Evolutionary conservation across 2,888 invertebrate species (phyloP).

Genomic region (Aspidiotus destructor): DNA sequence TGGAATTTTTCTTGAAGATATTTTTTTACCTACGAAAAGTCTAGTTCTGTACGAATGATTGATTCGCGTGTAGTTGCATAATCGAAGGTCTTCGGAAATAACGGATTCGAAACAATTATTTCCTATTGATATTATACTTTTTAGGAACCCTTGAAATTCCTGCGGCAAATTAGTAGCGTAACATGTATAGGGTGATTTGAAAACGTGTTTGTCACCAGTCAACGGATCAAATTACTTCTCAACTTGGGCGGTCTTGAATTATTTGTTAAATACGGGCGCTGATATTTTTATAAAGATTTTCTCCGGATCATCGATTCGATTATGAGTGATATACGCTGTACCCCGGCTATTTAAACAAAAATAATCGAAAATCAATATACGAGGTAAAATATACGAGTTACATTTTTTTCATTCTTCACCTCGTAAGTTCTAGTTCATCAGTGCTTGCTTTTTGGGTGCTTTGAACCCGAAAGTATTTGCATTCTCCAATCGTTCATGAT

Average conservation of each 20-base stretch:
- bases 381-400: no score
- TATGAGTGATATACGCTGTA: constrained; percentile 28
- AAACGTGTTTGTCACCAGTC: constrained; percentile 32
- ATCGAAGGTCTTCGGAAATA: no score
- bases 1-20: no score
- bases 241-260: constrained; percentile 30
- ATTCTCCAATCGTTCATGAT: no score
- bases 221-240: constrained; percentile 32
- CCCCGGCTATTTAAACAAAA: neutral
- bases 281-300: constrained; percentile 31
- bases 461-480: no score
- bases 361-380: no score
- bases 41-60: no score
- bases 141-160: constrained; percentile 24
- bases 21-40: no score
- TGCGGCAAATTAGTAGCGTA: constrained; percentile 30
- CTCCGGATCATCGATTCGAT: constrained; percentile 31
- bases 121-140: constrained; percentile 7
- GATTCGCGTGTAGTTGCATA: no score
- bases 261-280: constrained; percentile 24
- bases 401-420: no score
- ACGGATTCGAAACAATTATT: neutral
- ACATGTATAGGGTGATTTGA: constrained; percentile 24
- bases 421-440: no score
- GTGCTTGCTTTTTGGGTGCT: no score